These are phyloP conservation scores for Drosophila bunnanda DNA, from an alignment of 2,888 invertebrate species.

Conservation along the genomic window DNA sequence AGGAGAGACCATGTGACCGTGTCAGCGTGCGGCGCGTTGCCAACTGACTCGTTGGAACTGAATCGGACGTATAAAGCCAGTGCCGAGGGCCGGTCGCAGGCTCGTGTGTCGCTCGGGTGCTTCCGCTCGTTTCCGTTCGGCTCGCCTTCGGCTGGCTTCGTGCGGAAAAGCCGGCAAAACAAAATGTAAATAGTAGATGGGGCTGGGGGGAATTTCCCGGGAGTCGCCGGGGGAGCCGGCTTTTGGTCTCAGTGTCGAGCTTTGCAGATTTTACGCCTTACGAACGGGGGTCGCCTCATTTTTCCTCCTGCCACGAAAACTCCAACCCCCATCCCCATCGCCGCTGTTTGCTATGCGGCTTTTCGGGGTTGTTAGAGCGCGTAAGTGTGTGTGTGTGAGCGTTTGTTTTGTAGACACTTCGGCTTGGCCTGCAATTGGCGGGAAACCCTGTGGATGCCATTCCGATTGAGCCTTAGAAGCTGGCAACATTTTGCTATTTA, in stretches of 20 bases:
- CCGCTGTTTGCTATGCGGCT: conserved; percentile 69
- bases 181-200: conserved; percentile 78
- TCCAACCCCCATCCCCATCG: conserved; percentile 12
- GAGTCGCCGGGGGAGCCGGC: conserved; percentile 54
- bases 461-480: conserved; percentile 28
- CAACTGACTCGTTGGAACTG: conserved; percentile 68
- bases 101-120: conserved; percentile 20
- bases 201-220: neutral
- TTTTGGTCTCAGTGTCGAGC: conserved; percentile 68
- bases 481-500: conserved; percentile 50
- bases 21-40: conserved; percentile 70
- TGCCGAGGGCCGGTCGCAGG: conserved; percentile 46
- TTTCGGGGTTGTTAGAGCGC: conserved; percentile 69
- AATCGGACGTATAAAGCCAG: conserved; percentile 49
- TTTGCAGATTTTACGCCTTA: conserved; percentile 71
- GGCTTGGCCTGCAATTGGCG: conserved; percentile 80
- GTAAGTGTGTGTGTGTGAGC: conserved; percentile 28
- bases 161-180: conserved; percentile 75
- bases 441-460: conserved; percentile 78
- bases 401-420: conserved; percentile 71
- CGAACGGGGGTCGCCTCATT: conserved; percentile 43
- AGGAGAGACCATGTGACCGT: conserved; percentile 55
- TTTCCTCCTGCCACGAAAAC: conserved; percentile 33
- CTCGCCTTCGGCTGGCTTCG: conserved; percentile 25
- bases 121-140: conserved; percentile 22